phyloP scores from a whole-genome alignment of 2,888 invertebrate species.

The Diaphora mendica region DNA sequence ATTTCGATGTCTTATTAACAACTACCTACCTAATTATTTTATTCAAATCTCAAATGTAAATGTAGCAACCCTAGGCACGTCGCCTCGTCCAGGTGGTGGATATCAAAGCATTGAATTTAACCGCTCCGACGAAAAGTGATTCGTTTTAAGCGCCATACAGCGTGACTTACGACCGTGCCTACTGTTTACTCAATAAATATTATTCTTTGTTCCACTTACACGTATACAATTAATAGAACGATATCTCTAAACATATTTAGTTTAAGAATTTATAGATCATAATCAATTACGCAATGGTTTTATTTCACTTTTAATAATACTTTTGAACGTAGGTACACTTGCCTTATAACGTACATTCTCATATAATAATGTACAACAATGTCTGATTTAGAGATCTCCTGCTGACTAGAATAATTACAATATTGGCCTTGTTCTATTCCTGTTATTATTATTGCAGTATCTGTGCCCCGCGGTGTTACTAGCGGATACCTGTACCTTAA shows the following conservation, averaged over 20 bases:
- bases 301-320: background rate
- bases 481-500: too few species aligned
- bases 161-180: constrained; percentile 73
- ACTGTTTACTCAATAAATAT: constrained; percentile 81
- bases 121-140: constrained; percentile 76
- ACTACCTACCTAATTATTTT: background rate
- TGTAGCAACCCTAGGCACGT: constrained; percentile 69
- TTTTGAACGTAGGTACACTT: background rate
- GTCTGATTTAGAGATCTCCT: background rate
- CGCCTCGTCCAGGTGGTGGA: constrained; percentile 72
- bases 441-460: background rate
- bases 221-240: constrained; percentile 43
- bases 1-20: background rate
- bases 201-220: constrained; percentile 77
- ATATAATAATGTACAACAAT: background rate
- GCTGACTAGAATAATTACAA: background rate
- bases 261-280: constrained; percentile 7
- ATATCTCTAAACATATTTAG: constrained; percentile 24
- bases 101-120: constrained; percentile 80
- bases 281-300: constrained; percentile 9
- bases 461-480: too few species aligned
- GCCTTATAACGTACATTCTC: background rate
- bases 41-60: background rate
- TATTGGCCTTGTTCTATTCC: background rate
- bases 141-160: constrained; percentile 80